A percentile compares a stretch with the other conserved stretches of the same genome.
Conservation (phyloP, 1,140 invertebrate genomes). For the Cephus cinctus region DNA sequence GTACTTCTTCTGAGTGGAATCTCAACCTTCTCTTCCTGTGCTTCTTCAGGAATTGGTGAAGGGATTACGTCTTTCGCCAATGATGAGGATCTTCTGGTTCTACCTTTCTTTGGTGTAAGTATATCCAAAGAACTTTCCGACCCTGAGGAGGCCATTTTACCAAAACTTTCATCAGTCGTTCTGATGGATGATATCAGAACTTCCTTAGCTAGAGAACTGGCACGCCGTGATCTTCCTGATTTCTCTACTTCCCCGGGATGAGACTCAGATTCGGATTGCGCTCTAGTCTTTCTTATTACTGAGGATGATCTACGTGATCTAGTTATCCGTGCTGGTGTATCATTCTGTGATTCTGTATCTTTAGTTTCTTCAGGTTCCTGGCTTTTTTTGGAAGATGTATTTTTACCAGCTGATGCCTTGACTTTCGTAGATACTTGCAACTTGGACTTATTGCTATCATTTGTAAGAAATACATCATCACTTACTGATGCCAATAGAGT, state of each 20-base stretch:
- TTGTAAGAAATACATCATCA: not conserved
- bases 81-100: not conserved
- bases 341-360: too few relatives aligned
- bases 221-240: constrained; percentile 9
- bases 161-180: not conserved
- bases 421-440: not conserved
- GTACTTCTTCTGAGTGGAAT: constrained; percentile 1
- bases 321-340: constrained; percentile 16
- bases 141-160: not conserved
- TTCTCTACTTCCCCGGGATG: not conserved
- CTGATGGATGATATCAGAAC: not conserved
- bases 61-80: not conserved
- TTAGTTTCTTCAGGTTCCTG: not conserved
- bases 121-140: not conserved
- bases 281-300: constrained; percentile 11
- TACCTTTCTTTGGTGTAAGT: not conserved
- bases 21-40: constrained; percentile 2
- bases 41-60: not conserved
- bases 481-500: too few relatives aligned
- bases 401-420: not conserved
- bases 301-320: constrained; percentile 29
- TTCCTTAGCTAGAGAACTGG: constrained; percentile 15
- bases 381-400: not conserved
- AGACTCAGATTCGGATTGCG: too few relatives aligned
- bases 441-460: not conserved